Conservation (phyloP, 2,888 invertebrate species). For the Calameuta filiformis region DNA sequence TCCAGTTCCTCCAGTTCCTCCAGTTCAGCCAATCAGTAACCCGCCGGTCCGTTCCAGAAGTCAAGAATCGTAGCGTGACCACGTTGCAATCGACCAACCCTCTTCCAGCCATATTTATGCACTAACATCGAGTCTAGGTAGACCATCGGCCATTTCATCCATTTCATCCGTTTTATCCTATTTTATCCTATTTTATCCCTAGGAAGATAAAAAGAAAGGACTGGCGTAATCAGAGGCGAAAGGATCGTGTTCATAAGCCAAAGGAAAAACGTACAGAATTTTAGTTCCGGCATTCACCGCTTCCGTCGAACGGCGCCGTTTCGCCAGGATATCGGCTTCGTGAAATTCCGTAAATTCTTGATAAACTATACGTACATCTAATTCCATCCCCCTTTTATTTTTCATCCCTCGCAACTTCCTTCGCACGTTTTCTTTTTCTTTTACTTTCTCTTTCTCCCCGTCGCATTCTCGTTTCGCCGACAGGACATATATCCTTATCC, state of each 20-base stretch:
- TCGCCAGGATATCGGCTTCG: not conserved
- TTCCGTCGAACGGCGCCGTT: not conserved
- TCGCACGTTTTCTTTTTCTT: not conserved
- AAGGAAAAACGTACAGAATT: not conserved
- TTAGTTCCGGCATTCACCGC: not conserved
- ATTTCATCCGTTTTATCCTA: too few species aligned
- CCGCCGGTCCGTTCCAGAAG: not conserved
- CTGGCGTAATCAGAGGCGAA: not conserved
- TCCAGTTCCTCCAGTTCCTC: too few species aligned
- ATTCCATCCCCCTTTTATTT: not conserved
- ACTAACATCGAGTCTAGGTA: not conserved
- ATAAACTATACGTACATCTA: not conserved
- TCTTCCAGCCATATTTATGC: not conserved
- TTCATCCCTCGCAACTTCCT: not conserved
- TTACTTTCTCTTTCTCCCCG: not conserved
- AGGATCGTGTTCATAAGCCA: not conserved
- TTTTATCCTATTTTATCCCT: not conserved
- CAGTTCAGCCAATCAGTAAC: too few species aligned
- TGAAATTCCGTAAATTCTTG: not conserved
- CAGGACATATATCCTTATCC: not conserved
- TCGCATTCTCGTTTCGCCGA: not conserved
- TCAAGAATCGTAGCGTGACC: conserved; percentile 2
- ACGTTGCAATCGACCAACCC: not conserved
- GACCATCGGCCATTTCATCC: not conserved
- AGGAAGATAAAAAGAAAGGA: not conserved